Evolutionary conservation across 2,888 invertebrate genomes (phyloP), one percentile per base, ranked within the genome.

Genomic region (Cataglyphis altisquamis): DNA sequence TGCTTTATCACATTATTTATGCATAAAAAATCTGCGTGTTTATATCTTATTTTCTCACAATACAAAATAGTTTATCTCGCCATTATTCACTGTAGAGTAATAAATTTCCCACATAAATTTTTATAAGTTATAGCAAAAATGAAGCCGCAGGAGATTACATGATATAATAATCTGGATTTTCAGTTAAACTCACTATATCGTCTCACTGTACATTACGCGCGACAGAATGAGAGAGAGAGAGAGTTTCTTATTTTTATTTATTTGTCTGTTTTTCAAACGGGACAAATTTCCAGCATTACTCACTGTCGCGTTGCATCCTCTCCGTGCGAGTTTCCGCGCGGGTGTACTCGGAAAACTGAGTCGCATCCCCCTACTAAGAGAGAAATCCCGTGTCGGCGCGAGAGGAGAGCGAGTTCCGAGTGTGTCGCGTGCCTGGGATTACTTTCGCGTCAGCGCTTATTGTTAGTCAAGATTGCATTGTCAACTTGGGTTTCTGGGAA

Each of bases 391-490:
- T 15, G 68, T 41, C 32, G 41, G 29, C 32, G 45, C 60, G 78
- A 72, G 60, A 77, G 77, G 25, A 25, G 41, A 41, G 55, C 70
- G 60, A 36, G 45, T 70, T 78, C 32, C 18, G 36, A 72, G 36
- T 5, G 48, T 45, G 78, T 70, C 78, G 45, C 72, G 72, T 80
- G 72, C 45, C 70, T 48, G 72, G 60, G 72, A 80, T 80, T 80
- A 70, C 60, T 62, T 68, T 83, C 77, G 74, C 78, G 83, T 52
- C 77, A 41, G 68, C 5, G 68, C 63, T 78, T 84, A 88, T 88
- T 88, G 88, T 88, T 62, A 64, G 77, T 78, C 68, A 68, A 83
- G 83, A 83, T 80, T 83, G 86, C 82, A 85, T 87, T 89, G 89
- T 89, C 90, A 90, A 86, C 83, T 80, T 70, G 83, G 66, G 45